phyloP scores from a whole-genome alignment of 2,113 vertebrate species.

The Leptodactylus fuscus region DNA sequence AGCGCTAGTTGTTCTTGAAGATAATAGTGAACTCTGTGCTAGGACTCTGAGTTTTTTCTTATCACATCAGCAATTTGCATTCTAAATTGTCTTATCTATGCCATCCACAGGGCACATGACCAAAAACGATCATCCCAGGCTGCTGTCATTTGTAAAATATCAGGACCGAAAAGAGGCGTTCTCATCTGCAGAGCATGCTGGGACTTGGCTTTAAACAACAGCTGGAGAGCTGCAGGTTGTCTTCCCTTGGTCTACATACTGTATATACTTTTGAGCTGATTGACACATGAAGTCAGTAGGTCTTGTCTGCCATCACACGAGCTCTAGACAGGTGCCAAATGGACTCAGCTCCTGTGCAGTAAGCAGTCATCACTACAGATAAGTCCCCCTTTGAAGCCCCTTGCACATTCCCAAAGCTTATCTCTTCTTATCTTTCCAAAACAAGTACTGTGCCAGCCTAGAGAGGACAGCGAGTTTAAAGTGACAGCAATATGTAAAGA shows the following conservation, averaged over 20 bases:
- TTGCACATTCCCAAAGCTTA: conserved; percentile 17
- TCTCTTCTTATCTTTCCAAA: conserved; percentile 24
- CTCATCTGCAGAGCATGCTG: neutral
- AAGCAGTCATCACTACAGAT: conserved; percentile 8
- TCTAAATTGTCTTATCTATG: conserved; percentile 27
- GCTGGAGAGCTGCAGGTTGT: conserved; percentile 15
- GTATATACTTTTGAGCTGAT: neutral
- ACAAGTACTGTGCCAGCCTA: neutral
- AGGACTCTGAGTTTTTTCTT: conserved; percentile 6
- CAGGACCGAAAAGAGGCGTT: neutral
- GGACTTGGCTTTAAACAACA: neutral
- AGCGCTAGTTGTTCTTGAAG: neutral
- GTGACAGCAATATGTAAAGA: neutral
- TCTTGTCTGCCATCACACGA: neutral
- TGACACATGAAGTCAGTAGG: conserved; percentile 13
- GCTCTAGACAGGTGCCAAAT: conserved; percentile 8
- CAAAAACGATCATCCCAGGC: neutral
- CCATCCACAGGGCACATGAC: conserved; percentile 29
- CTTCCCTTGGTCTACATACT: neutral
- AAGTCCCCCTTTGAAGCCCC: conserved; percentile 20
- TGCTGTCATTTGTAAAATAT: neutral
- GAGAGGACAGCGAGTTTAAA: neutral
- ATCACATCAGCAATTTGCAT: conserved; percentile 30
- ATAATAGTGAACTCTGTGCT: conserved; percentile 34
- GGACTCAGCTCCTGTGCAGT: neutral